Conservation (phyloP, 2,797 vertebrate genomes). For the Malurus splendens region DNA sequence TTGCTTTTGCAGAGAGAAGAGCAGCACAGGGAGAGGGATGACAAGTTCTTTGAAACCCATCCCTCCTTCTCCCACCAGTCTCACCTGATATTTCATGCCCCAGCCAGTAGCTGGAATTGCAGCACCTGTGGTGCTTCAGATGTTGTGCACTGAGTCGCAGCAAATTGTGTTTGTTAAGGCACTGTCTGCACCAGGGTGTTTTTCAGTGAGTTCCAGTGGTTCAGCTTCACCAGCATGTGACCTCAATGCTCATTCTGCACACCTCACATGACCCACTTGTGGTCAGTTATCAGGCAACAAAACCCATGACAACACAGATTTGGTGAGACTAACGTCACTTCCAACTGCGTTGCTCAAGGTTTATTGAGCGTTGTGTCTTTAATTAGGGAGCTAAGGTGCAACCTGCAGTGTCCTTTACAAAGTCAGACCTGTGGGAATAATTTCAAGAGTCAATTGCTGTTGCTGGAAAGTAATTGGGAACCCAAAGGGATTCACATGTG, state of each 20-base stretch:
- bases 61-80: not conserved
- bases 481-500: constrained; percentile 39
- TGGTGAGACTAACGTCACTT: constrained; percentile 55
- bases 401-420: constrained; percentile 65
- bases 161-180: not conserved
- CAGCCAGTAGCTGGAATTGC: not conserved
- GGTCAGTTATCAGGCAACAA: constrained; percentile 32
- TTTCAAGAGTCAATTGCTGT: constrained; percentile 58
- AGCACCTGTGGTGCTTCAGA: not conserved
- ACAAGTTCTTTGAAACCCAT: not conserved
- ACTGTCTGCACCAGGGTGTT: not conserved
- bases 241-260: not conserved
- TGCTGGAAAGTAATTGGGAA: constrained; percentile 61
- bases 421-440: constrained; percentile 60
- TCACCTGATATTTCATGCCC: not conserved
- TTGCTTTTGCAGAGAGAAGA: not conserved
- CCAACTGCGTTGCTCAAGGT: constrained; percentile 65
- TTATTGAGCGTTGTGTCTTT: constrained; percentile 63
- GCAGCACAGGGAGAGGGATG: not conserved
- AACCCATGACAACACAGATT: constrained; percentile 18
- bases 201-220: not conserved
- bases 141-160: not conserved
- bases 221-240: not conserved
- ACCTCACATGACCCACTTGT: not conserved
- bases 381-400: constrained; percentile 66